Percentiles rank a stretch among this genome's conserved stretches.
These are phyloP conservation scores for Morbakka virulenta DNA, from an alignment of 30 jellyfish, hydroid and myxozoan genomes.

Conservation along the genomic window DNA sequence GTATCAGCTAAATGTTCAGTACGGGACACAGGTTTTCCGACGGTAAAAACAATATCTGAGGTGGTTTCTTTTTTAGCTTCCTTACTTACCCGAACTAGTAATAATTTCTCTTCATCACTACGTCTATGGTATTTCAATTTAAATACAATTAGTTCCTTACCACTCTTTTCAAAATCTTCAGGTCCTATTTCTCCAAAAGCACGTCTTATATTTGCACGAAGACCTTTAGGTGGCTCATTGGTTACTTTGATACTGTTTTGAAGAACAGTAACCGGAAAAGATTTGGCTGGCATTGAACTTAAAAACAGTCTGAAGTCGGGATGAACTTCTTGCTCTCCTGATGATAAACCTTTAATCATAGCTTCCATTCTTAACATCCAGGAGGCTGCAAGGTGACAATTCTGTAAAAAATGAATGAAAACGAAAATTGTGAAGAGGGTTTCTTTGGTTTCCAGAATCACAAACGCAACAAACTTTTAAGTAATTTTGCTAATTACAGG, in stretches of 20 bases:
- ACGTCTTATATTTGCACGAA: constrained; percentile 84
- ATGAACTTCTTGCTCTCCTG: constrained; percentile 82
- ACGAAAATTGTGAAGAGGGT: too few species aligned
- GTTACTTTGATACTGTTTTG: constrained; percentile 97
- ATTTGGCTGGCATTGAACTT: constrained; percentile 96
- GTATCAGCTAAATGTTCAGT: too few species aligned
- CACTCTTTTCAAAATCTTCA: constrained; percentile 82
- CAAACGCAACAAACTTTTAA: too few species aligned
- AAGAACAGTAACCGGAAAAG: constrained; percentile 90
- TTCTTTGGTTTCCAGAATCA: too few species aligned
- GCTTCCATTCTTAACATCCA: constrained; percentile 97
- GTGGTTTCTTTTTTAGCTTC: not conserved
- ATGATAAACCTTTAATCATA: constrained; percentile 66
- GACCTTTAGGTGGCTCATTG: constrained; percentile 96
- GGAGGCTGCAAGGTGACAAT: constrained; percentile 97
- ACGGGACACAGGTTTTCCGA: too few species aligned
- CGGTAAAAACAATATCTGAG: too few species aligned
- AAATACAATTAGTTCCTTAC: too few species aligned
- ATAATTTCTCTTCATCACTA: too few species aligned
- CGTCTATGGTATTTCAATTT: too few species aligned
- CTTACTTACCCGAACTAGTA: not conserved
- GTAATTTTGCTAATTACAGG: too few species aligned
- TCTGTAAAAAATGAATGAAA: constrained; percentile 28
- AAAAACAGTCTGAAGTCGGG: constrained; percentile 82
- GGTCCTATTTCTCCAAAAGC: constrained; percentile 84